A percentile compares a stretch with the other conserved stretches of the same genome.
phyloP scores from a whole-genome alignment of 1,140 invertebrate species.

The Bradynema listronoti region DNA sequence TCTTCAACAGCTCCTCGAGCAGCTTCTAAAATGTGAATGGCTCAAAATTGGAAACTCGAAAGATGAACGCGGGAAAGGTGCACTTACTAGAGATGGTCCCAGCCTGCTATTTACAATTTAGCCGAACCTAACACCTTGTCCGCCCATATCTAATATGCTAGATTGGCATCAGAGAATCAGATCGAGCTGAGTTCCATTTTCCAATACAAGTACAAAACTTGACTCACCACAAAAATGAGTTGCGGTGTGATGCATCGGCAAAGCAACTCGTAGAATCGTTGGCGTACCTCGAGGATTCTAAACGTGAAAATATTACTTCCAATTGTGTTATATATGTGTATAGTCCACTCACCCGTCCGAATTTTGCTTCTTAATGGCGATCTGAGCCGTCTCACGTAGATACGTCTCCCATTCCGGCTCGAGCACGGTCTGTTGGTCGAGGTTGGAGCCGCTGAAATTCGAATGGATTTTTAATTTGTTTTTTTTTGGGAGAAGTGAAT shows the following conservation, averaged over 20 bases:
- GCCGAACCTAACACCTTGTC: no score
- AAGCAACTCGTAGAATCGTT: slow-evolving; percentile 82
- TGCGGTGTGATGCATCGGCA: slow-evolving; percentile 87
- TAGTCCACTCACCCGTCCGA: slow-evolving; percentile 65
- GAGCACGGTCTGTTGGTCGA: slow-evolving; percentile 72
- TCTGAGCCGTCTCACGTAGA: slow-evolving; percentile 75
- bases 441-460: slow-evolving; percentile 64
- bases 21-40: slow-evolving; percentile 17
- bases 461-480: no score
- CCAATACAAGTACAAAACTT: no score
- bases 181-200: no score
- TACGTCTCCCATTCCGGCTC: slow-evolving; percentile 89
- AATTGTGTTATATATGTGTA: slow-evolving; percentile 3
- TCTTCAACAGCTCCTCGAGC: slow-evolving; percentile 15
- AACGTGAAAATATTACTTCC: slow-evolving; percentile 12
- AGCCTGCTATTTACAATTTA: no score
- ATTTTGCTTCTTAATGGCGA: slow-evolving; percentile 80
- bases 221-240: slow-evolving; percentile 75
- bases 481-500: no score
- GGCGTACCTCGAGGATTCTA: slow-evolving; percentile 73
- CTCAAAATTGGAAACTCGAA: no score
- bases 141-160: no score
- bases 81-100: no score
- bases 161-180: no score
- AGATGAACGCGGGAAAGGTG: no score